A percentile compares a stretch with the other conserved stretches of the same genome.
These are phyloP conservation scores for Tipula vernalis DNA, from an alignment of 2,888 invertebrate species.

Conservation along the genomic window DNA sequence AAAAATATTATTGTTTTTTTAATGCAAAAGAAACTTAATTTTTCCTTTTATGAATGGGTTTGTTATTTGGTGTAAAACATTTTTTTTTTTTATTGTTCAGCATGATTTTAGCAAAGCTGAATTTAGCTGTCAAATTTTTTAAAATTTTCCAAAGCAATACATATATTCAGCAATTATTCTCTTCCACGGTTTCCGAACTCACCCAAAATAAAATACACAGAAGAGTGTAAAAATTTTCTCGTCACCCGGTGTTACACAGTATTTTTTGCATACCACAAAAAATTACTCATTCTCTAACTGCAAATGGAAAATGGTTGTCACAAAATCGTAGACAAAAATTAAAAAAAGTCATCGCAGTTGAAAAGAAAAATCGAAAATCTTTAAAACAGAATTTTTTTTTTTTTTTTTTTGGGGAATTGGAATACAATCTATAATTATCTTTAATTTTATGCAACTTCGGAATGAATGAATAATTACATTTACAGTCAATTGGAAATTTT, in stretches of 20 bases:
- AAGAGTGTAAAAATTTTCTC: neutral
- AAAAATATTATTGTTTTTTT: too few species aligned
- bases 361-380: neutral
- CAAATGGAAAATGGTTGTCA: conserved; percentile 4
- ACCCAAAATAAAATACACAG: neutral
- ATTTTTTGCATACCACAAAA: neutral
- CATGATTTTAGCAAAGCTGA: too few species aligned
- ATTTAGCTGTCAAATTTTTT: too few species aligned
- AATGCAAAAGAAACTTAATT: too few species aligned
- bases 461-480: neutral
- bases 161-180: neutral
- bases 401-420: neutral
- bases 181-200: neutral
- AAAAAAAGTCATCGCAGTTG: neutral
- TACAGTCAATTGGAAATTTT: neutral
- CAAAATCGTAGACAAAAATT: neutral
- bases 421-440: neutral
- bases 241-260: neutral
- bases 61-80: too few species aligned
- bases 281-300: neutral
- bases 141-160: neutral
- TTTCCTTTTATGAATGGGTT: too few species aligned
- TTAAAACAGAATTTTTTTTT: neutral
- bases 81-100: too few species aligned
- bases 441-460: neutral